A percentile compares a stretch with the other conserved stretches of the same genome.
Conservation (phyloP, 2,797 vertebrate genomes). For the Eulemur rubriventer region DNA sequence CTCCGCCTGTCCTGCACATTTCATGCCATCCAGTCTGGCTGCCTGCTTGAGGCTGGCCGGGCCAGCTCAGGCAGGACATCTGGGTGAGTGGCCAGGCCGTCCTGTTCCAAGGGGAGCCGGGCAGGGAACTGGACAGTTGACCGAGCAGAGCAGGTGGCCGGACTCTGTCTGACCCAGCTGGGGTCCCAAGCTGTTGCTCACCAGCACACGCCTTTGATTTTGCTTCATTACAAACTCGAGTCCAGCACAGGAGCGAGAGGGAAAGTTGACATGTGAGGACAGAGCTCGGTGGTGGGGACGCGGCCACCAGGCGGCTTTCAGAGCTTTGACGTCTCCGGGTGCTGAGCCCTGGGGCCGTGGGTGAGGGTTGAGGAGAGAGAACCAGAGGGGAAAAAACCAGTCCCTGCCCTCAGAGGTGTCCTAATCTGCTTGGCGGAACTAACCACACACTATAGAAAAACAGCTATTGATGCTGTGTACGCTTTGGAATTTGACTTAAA, state of each 20-base stretch:
- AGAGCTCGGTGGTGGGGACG: not conserved
- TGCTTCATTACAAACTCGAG: not conserved
- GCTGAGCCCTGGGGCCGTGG: not conserved
- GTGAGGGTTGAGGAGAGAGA: not conserved
- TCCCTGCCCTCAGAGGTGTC: not conserved
- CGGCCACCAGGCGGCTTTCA: not conserved
- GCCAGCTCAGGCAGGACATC: not conserved
- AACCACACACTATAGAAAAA: not conserved
- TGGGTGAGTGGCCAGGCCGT: not conserved
- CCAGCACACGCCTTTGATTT: not conserved
- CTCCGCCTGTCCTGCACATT: not conserved
- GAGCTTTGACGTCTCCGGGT: not conserved
- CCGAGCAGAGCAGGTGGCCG: constrained; percentile 11
- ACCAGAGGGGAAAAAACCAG: not conserved
- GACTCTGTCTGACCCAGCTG: not conserved
- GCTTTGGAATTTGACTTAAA: not conserved
- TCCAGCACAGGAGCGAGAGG: not conserved
- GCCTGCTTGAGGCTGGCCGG: not conserved
- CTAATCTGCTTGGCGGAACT: not conserved
- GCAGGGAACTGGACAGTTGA: not conserved
- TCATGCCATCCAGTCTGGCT: not conserved
- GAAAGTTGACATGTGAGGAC: not conserved
- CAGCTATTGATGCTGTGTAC: not conserved
- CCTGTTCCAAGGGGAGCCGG: not conserved
- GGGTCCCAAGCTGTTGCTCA: not conserved